Evolutionary conservation across 2,888 invertebrate species (phyloP), one percentile per base, ranked within the genome.

Genomic region (Caenorhabditis sp.): DNA sequence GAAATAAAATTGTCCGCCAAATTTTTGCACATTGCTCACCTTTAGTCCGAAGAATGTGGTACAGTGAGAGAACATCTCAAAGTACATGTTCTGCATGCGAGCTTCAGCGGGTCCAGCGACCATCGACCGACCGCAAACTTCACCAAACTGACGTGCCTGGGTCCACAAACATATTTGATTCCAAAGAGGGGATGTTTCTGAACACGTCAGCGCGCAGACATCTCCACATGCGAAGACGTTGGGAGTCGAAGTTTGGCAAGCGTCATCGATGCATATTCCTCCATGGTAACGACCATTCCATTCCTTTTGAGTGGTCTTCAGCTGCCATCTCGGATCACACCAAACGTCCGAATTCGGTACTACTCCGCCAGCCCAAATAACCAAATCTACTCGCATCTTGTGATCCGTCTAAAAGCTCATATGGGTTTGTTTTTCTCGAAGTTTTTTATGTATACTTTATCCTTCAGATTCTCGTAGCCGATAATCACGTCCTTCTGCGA

Each of bases 141-240:
- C 94, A 12, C 98, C 99, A 97, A 98, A 98, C 93, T 98, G 97
- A 73, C 97, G 94, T 0, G 98, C 99, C 93, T 99, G 99, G 0
- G 97, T 96, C 99, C 99, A 99, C 44, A 99, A 93, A 80, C 97
- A 94, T 95, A 98, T 96, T 94, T 97, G 90, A 31, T 80, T 85
- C 90, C 90, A 90, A 92, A 93, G 92, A 96, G 96, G 95, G 28
- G 94, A 93, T 0, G 96, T 95, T 7, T 93, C 92, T 41, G 92
- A 87, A 97, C 97, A 98, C 41, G 94, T 93, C n/a, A 96, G 95
- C 86, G 94, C 94, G 90, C 97, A 97, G 8, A 96, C 95, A 94
- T 99, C 99, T 1, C 99, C 99, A 59, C 97, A 98, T 10, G 98
- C 98, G 94, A 95, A 99, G 28, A 99, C 94, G 92, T 95, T 94